Evolutionary conservation across 2,113 vertebrate genomes (phyloP).

Genomic region (Perognathus longimembris): DNA sequence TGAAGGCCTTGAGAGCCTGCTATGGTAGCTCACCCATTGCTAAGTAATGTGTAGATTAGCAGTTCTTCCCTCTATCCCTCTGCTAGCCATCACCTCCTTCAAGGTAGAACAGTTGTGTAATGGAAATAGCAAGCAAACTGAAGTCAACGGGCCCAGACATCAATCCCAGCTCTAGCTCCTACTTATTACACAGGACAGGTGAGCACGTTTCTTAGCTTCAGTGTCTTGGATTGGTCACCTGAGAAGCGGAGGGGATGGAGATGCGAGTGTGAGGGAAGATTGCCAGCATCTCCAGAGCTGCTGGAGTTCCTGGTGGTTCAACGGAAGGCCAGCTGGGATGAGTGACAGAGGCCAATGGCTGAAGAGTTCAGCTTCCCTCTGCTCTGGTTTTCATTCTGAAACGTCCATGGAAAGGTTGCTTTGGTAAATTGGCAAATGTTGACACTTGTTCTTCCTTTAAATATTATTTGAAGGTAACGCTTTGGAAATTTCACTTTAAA

Average conservation of each 20-base stretch:
- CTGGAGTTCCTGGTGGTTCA: neutral
- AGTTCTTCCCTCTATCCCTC: neutral
- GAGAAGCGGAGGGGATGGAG: fast-evolving
- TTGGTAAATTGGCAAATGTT: neutral
- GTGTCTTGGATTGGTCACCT: neutral
- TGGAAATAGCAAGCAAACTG: neutral
- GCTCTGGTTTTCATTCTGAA: neutral
- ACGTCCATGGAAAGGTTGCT: neutral
- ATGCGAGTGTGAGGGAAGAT: fast-evolving
- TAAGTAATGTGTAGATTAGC: neutral
- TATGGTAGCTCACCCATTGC: too few species aligned
- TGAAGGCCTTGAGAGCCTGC: neutral
- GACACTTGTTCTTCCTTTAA: neutral
- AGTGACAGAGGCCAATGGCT: too few species aligned
- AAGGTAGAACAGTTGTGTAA: neutral
- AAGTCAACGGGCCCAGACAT: neutral
- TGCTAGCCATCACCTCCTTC: neutral
- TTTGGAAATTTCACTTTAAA: constrained; percentile 44
- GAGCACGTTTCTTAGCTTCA: neutral
- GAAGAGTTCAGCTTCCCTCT: neutral
- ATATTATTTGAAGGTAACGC: constrained; percentile 29
- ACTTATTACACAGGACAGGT: too few species aligned
- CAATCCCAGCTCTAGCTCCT: neutral
- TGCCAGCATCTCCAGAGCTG: neutral
- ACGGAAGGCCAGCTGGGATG: neutral